Percentiles rank a stretch among this genome's conserved stretches.
phyloP scores from a whole-genome alignment of 2,113 vertebrate species.

The Rousettus leschenaultii region DNA sequence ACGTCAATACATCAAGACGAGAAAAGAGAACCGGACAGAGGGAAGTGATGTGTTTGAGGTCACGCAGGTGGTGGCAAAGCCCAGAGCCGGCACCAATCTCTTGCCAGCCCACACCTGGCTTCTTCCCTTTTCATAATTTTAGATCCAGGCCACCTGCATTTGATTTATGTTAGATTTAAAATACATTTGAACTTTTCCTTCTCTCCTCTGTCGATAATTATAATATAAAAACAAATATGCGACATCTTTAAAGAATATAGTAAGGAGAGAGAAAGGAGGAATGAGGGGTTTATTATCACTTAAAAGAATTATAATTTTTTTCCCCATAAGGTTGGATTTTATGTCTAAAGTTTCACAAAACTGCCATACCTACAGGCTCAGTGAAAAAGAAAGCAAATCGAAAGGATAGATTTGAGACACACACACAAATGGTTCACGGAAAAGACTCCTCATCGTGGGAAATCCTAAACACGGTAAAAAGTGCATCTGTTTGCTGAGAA shows the following conservation, averaged over 20 bases:
- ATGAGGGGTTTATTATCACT: neutral
- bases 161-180: neutral
- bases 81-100: neutral
- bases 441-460: neutral
- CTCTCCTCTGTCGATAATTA: neutral
- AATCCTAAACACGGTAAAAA: neutral
- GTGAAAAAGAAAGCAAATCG: neutral
- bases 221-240: neutral
- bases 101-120: neutral
- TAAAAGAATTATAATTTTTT: neutral
- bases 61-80: neutral
- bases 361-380: neutral
- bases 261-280: neutral
- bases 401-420: neutral
- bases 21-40: too few species aligned
- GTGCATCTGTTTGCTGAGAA: neutral
- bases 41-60: too few species aligned
- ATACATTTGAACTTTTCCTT: neutral
- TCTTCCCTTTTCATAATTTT: neutral
- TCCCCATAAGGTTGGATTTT: neutral
- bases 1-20: too few species aligned
- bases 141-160: neutral
- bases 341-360: neutral
- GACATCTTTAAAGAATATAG: neutral
- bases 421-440: neutral